These are phyloP conservation scores for Platycheirus albimanus DNA, from an alignment of 2,888 invertebrate genomes.

Conservation along the genomic window DNA sequence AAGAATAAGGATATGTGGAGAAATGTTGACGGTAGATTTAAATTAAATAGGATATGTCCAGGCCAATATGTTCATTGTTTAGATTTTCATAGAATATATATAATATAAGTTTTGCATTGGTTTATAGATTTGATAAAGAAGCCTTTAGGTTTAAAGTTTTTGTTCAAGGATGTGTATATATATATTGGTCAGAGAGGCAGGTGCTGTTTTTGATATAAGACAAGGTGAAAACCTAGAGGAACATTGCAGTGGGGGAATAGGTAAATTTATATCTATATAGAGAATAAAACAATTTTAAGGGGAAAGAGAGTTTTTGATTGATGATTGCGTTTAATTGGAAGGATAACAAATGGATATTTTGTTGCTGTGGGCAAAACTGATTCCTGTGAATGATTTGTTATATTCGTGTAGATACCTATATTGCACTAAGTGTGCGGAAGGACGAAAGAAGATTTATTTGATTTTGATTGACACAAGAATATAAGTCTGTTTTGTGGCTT, in stretches of 20 bases:
- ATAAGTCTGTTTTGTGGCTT: conserved; percentile 38
- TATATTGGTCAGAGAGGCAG: neutral
- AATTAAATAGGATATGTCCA: conserved; percentile 23
- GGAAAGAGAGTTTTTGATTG: conserved; percentile 62
- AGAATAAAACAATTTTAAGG: conserved; percentile 36
- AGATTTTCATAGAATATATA: conserved; percentile 35
- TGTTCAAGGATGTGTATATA: neutral
- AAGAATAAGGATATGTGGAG: too few relatives aligned
- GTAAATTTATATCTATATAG: conserved; percentile 31
- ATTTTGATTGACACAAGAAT: conserved; percentile 59
- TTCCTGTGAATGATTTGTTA: conserved; percentile 55
- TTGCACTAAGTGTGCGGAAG: neutral
- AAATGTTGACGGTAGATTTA: conserved; percentile 32
- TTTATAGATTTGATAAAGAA: neutral
- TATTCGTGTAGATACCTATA: conserved; percentile 11
- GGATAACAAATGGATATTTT: conserved; percentile 71
- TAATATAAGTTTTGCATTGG: conserved; percentile 5
- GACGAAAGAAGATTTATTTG: conserved; percentile 57
- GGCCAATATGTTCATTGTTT: conserved; percentile 39
- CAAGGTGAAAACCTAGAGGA: neutral
- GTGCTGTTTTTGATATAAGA: conserved; percentile 24
- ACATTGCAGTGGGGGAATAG: conserved; percentile 4
- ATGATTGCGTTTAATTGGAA: conserved; percentile 71
- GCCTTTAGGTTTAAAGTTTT: neutral
- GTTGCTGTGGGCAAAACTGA: conserved; percentile 27